Base-by-base conservation (phyloP, 2,113 vertebrate genomes). In the Taxidea taxus region DNA sequence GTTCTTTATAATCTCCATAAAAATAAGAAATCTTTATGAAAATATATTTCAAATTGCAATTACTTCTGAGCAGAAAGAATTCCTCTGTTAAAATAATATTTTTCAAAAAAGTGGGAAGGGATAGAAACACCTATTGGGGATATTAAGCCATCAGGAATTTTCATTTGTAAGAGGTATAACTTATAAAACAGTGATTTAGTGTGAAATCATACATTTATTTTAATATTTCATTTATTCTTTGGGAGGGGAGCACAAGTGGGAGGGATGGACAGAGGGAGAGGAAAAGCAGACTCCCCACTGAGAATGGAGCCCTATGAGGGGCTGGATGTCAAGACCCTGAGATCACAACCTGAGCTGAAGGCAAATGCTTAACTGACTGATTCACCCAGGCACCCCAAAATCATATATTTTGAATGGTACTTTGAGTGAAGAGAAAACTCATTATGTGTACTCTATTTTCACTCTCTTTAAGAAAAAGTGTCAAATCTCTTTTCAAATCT, bases 11-110 rank as follows among this genome's bases (percentile, higher is more conserved):
- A 56, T 5, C 14, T 21, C 74, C 42, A 97, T 58, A 42, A 92
- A 27, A 89, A 96, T 54, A 42, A 93, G 25, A 89, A 96, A 70
- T 0, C 37, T 94, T 91, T 64, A 82, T 20, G 18, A 88, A 97
- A 97, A 77, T 54, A 34, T 87, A 54, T 78, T 97, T 95, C 77
- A 92, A 93, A 91, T 78, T 90, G 23, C 60, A 9, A 15, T 62
- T 90, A 87, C 21, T 29, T 97, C 74, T 88, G 27, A 96, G 78
- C 1, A 90, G 72, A 97, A 95, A 27, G 18, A 90, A 82, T 39
- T 44, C 4, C 44, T 95, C 15, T 91, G 70, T n/a, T 84, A 83
- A 92, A 80, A 97, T 8, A 90, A n/a, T 96, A 64, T 91, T 96
- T 64, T 91, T 89, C 16, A 84, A 94, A 97, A 88, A 87, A 80